These are phyloP conservation scores for Limnephilus marmoratus DNA, from an alignment of 2,888 invertebrate genomes.

Conservation along the genomic window DNA sequence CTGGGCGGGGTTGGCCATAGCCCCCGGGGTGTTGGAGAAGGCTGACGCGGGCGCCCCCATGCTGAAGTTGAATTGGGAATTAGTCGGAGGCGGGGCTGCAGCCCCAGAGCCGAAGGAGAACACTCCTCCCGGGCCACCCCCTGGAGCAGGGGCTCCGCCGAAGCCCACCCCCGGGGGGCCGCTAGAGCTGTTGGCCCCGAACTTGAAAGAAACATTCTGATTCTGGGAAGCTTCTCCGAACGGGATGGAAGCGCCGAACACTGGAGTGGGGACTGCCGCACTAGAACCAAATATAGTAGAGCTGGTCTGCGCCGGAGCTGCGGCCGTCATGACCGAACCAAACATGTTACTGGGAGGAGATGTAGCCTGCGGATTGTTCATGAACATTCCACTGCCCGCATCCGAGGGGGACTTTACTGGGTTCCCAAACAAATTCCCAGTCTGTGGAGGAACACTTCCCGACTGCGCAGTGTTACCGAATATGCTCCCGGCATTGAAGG, in stretches of 20 bases:
- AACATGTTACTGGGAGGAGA: slow-evolving; percentile 54
- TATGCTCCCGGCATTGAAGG: slow-evolving; percentile 55
- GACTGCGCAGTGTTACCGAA: slow-evolving; percentile 54
- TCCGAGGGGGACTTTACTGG: slow-evolving; percentile 44
- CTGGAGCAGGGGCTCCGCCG: slow-evolving; percentile 49
- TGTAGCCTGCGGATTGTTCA: slow-evolving; percentile 51
- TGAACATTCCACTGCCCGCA: slow-evolving; percentile 43
- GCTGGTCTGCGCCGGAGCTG: slow-evolving; percentile 40
- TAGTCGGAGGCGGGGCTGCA: slow-evolving; percentile 52
- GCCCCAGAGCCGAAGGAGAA: slow-evolving; percentile 69
- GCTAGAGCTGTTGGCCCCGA: slow-evolving; percentile 51
- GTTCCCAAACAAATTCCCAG: slow-evolving; percentile 47
- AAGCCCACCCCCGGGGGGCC: slow-evolving; percentile 42
- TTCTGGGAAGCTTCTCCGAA: slow-evolving; percentile 57
- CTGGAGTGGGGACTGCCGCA: slow-evolving; percentile 58
- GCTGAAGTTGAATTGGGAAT: slow-evolving; percentile 63
- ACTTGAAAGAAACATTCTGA: slow-evolving; percentile 55
- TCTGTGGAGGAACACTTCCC: background rate
- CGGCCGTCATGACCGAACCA: slow-evolving; percentile 40
- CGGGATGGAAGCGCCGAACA: slow-evolving; percentile 63
- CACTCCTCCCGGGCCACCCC: slow-evolving; percentile 65
- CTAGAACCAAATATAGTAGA: slow-evolving; percentile 61
- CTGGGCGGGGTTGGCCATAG: slow-evolving; percentile 41
- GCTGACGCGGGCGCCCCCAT: slow-evolving; percentile 62
- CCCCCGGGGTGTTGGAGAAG: slow-evolving; percentile 56